Evolutionary conservation across 2,797 vertebrate species (phyloP).

Genomic region (Anisognathus igniventris): DNA sequence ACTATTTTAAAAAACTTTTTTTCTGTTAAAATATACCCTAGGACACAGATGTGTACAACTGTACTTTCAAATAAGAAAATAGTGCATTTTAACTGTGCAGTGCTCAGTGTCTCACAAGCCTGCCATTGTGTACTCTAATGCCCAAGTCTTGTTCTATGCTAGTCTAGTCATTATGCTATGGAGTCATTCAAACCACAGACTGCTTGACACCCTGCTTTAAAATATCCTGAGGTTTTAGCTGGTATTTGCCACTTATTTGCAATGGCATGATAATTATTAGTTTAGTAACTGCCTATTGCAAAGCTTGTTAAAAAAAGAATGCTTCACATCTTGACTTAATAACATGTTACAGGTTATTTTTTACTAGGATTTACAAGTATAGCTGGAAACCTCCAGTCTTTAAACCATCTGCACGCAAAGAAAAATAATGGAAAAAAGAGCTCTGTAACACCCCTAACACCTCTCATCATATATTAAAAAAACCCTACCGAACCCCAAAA

Average conservation of each 20-base stretch:
- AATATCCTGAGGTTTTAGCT: neutral
- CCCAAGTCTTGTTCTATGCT: neutral
- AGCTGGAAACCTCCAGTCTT: slow-evolving; percentile 24
- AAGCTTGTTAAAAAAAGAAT: neutral
- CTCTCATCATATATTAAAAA: neutral
- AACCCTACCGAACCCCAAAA: rapidly evolving
- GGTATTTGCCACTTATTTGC: neutral
- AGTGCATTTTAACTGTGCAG: neutral
- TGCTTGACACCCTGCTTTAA: neutral
- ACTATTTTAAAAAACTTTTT: neutral
- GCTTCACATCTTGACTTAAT: neutral
- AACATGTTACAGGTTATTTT: neutral
- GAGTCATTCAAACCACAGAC: neutral
- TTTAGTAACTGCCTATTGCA: neutral
- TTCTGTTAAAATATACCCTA: neutral
- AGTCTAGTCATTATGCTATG: neutral
- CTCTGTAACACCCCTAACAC: neutral
- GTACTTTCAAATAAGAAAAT: neutral
- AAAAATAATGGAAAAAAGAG: neutral
- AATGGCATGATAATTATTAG: neutral
- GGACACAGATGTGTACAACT: neutral
- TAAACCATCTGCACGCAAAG: neutral
- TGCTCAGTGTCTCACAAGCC: neutral
- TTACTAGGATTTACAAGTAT: slow-evolving; percentile 43
- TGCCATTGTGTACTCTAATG: neutral